phyloP scores from a whole-genome alignment of 2,888 invertebrate species.

The Melipona beecheii region DNA sequence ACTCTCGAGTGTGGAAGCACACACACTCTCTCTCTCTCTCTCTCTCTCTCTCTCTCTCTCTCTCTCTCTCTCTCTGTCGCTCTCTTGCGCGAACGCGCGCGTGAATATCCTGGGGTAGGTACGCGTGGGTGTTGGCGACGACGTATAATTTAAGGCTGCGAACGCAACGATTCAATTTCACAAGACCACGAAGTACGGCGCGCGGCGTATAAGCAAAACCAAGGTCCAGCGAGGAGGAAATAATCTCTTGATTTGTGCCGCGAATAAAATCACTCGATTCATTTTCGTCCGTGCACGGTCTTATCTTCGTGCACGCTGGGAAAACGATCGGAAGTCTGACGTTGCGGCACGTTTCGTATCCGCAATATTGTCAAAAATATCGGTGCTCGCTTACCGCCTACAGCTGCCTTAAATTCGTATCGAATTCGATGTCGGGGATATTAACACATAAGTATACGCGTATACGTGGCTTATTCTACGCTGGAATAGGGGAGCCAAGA shows the following conservation, averaged over 20 bases:
- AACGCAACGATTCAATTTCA: conserved; percentile 74
- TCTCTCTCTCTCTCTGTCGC: too few relatives aligned
- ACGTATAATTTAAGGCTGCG: conserved; percentile 75
- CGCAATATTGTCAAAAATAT: conserved; percentile 68
- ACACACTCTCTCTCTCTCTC: too few relatives aligned
- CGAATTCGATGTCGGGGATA: conserved; percentile 38
- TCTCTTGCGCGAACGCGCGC: conserved; percentile 37
- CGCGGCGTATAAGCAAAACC: conserved; percentile 66
- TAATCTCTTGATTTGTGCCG: conserved; percentile 73
- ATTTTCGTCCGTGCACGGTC: conserved; percentile 68
- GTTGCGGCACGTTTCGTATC: conserved; percentile 50
- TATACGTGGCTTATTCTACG: conserved; percentile 29
- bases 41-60: too few relatives aligned
- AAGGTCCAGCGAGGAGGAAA: conserved; percentile 68
- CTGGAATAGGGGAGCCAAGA: not conserved
- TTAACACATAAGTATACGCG: conserved; percentile 45
- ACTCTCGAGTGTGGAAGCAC: conserved; percentile 54
- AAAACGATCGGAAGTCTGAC: conserved; percentile 66
- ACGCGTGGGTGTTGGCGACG: conserved; percentile 74
- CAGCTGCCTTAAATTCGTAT: conserved; percentile 54
- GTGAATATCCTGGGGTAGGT: conserved; percentile 67
- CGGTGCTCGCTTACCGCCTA: conserved; percentile 52
- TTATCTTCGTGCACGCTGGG: conserved; percentile 64
- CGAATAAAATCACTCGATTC: conserved; percentile 73
- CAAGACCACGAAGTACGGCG: conserved; percentile 67